These are phyloP conservation scores for Esox lucius DNA, from an alignment of 2,797 vertebrate genomes.

Conservation along the genomic window DNA sequence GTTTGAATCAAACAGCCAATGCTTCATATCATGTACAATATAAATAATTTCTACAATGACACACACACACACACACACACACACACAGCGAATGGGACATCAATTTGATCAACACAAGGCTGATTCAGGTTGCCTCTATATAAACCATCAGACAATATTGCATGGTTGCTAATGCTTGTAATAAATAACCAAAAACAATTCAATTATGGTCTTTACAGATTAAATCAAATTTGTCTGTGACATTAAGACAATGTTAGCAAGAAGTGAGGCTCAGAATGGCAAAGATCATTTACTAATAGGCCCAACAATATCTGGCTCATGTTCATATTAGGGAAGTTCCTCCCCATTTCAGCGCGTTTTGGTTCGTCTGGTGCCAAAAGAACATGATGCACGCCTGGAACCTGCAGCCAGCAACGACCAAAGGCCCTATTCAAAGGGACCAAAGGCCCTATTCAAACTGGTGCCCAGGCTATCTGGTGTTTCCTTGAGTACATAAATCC, in stretches of 20 bases:
- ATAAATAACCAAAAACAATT: conserved; percentile 6
- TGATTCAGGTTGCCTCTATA: background rate
- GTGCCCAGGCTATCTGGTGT: background rate
- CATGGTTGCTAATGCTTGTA: background rate
- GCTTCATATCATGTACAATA: conserved; percentile 22
- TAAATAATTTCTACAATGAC: conserved; percentile 16
- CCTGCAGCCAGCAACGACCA: background rate
- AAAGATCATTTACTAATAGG: background rate
- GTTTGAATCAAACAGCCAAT: conserved; percentile 16
- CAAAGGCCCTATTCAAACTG: no score
- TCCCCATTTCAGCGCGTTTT: background rate
- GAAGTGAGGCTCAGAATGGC: background rate
- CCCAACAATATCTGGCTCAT: background rate
- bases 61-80: no score
- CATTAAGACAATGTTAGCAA: conserved; percentile 6
- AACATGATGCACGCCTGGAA: background rate
- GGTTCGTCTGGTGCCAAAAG: background rate
- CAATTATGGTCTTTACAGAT: conserved; percentile 8
- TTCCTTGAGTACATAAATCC: conserved; percentile 2
- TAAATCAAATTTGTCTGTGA: background rate
- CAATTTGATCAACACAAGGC: background rate
- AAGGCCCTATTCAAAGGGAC: no score
- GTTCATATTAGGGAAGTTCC: background rate
- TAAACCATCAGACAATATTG: background rate
- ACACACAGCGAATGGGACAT: conserved; percentile 20